Percentiles rank a stretch among this genome's conserved stretches.
These are phyloP conservation scores for Microplitis demolitor DNA, from an alignment of 1,140 invertebrate species.

Conservation along the genomic window DNA sequence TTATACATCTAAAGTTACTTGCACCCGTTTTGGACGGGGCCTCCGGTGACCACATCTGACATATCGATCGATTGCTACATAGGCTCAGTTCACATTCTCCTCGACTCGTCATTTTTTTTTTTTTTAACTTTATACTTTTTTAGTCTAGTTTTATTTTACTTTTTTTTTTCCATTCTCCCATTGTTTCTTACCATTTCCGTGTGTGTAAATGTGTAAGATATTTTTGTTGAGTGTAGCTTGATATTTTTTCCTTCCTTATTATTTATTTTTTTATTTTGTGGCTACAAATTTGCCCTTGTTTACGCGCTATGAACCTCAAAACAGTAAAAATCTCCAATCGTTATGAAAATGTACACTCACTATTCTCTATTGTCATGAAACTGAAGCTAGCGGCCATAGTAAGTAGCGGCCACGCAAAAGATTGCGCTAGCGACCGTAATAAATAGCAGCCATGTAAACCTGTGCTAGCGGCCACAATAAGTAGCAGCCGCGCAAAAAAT, in stretches of 20 bases:
- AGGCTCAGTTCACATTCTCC: slow-evolving; percentile 21
- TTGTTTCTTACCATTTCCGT: slow-evolving; percentile 22
- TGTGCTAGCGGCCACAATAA: too few species aligned
- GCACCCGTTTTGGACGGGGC: slow-evolving; percentile 52
- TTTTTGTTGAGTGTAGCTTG: slow-evolving; percentile 18
- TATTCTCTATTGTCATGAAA: slow-evolving; percentile 52
- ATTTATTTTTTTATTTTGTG: slow-evolving; percentile 23
- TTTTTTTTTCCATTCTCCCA: slow-evolving; percentile 39
- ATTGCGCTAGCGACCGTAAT: too few species aligned
- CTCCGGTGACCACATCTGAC: slow-evolving; percentile 44
- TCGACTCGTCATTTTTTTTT: slow-evolving; percentile 21
- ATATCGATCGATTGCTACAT: slow-evolving; percentile 24
- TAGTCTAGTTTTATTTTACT: slow-evolving; percentile 20
- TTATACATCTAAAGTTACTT: slow-evolving; percentile 56
- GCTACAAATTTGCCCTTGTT: slow-evolving; percentile 27
- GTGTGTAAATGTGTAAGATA: slow-evolving; percentile 17
- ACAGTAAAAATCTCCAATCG: slow-evolving; percentile 45
- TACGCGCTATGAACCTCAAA: slow-evolving; percentile 27
- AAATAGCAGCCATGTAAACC: too few species aligned
- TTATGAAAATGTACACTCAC: slow-evolving; percentile 53
- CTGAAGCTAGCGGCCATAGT: too few species aligned
- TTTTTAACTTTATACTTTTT: slow-evolving; percentile 20
- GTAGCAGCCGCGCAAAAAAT: too few species aligned
- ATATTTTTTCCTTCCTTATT: not conserved
- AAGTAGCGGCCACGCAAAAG: too few species aligned